Conservation (phyloP, 2,113 vertebrate species). For the Pseudolaguvia tuberculata region DNA sequence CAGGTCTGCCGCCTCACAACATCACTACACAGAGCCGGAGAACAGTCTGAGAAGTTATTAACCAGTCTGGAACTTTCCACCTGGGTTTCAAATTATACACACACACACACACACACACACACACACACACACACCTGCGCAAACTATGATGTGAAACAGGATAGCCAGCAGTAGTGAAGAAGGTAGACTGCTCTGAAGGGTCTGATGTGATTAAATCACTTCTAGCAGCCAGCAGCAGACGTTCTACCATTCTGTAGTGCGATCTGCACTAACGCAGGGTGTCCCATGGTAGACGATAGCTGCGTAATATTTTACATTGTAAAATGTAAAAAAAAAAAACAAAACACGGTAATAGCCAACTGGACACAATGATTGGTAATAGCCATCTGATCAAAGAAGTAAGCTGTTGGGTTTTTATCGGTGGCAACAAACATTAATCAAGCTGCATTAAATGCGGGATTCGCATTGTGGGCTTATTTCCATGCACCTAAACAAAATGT, state of each 20-base stretch:
- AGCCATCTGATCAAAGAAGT: too few relatives aligned
- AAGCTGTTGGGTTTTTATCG: too few relatives aligned
- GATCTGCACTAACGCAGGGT: constrained; percentile 3
- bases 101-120: constrained; percentile 20
- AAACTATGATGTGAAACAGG: constrained; percentile 32
- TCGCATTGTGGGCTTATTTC: too few relatives aligned
- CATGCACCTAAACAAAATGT: too few relatives aligned
- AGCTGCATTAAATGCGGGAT: too few relatives aligned
- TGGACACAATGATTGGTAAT: too few relatives aligned
- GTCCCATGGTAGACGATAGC: neutral
- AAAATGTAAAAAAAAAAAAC: too few relatives aligned
- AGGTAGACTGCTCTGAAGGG: constrained; percentile 23
- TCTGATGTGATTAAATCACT: constrained; percentile 32
- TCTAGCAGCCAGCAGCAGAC: constrained; percentile 20
- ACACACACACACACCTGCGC: constrained; percentile 7
- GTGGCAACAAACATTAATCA: too few relatives aligned
- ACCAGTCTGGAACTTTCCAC: constrained; percentile 49
- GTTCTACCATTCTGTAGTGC: constrained; percentile 14
- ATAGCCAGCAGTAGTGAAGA: constrained; percentile 36
- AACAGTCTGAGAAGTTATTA: constrained; percentile 47
- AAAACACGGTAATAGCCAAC: neutral
- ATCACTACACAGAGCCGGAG: constrained; percentile 7
- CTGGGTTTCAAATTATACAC: constrained; percentile 17
- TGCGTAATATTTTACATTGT: neutral
- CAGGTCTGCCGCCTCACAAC: constrained; percentile 34